Evolutionary conservation across 2,888 invertebrate genomes (phyloP).

Genomic region (Tetanocera ferruginea): DNA sequence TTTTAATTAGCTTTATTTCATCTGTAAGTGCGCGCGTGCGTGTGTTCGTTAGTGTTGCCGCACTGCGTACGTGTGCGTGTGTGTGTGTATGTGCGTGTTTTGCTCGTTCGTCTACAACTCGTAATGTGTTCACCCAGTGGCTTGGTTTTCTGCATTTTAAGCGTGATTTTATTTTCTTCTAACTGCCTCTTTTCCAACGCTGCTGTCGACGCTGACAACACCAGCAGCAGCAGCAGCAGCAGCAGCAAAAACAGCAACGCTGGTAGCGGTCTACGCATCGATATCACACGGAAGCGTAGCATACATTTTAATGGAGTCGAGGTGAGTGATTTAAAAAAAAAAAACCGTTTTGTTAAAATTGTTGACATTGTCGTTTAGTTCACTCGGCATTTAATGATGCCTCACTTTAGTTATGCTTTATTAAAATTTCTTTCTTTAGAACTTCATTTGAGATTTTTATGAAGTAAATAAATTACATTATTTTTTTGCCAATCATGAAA

Average conservation of each 20-base stretch:
- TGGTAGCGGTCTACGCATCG: constrained; percentile 56
- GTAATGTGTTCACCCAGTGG: constrained; percentile 53
- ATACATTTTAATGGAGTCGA: constrained; percentile 65
- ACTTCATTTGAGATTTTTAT: too few relatives aligned
- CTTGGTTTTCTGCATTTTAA: constrained; percentile 54
- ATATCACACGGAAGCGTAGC: constrained; percentile 64
- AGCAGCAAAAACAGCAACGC: not conserved
- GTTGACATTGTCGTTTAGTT: too few relatives aligned
- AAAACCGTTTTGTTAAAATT: too few relatives aligned
- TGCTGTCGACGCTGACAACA: constrained; percentile 15
- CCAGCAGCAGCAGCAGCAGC: constrained; percentile 1
- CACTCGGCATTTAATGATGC: too few relatives aligned
- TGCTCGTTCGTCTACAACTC: constrained; percentile 22
- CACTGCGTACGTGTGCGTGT: not conserved
- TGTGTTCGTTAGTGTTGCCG: not conserved
- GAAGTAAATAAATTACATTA: too few relatives aligned
- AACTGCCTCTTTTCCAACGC: constrained; percentile 52
- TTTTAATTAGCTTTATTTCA: not conserved
- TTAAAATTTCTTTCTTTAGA: too few relatives aligned
- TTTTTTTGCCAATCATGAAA: too few relatives aligned
- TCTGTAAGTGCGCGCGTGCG: not conserved
- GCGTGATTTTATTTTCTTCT: constrained; percentile 47
- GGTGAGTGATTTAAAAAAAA: constrained; percentile 54
- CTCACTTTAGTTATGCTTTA: too few relatives aligned
- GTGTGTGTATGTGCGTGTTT: not conserved